Evolutionary conservation across 1,140 invertebrate genomes (phyloP).

Genomic region (Asobara japonica): DNA sequence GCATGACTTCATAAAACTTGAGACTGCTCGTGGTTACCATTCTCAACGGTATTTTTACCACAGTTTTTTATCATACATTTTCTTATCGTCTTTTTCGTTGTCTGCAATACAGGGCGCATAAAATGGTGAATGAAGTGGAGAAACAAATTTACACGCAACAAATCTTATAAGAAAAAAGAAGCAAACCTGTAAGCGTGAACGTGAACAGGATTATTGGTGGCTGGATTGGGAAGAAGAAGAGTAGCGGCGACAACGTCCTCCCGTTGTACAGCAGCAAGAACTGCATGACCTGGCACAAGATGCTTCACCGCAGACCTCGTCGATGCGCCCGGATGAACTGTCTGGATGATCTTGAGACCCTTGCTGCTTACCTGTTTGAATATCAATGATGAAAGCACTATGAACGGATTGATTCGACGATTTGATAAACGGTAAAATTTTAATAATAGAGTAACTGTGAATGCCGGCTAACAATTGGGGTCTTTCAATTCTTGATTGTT

Average conservation of each 20-base stretch:
- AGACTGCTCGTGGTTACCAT: not conserved
- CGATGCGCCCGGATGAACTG: slow-evolving; percentile 69
- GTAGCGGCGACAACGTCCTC: slow-evolving; percentile 93
- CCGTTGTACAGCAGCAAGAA: slow-evolving; percentile 86
- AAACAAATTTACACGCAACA: slow-evolving; percentile 2
- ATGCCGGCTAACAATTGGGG: too few relatives aligned
- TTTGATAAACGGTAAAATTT: not conserved
- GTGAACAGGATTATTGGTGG: slow-evolving; percentile 85
- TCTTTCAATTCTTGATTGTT: too few relatives aligned
- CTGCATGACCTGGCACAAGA: slow-evolving; percentile 92
- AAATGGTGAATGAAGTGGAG: not conserved
- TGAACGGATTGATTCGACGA: not conserved
- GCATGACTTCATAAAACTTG: not conserved
- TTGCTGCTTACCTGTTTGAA: slow-evolving; percentile 84
- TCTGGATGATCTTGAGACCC: slow-evolving; percentile 93
- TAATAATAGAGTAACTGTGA: too few relatives aligned
- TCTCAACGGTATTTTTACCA: not conserved
- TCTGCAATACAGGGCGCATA: not conserved
- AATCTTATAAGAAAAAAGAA: too few relatives aligned
- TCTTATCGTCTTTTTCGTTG: not conserved
- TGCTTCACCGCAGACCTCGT: slow-evolving; percentile 83
- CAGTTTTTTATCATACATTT: not conserved
- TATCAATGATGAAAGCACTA: not conserved
- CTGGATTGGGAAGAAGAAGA: slow-evolving; percentile 88
- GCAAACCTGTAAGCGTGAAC: slow-evolving; percentile 88